A percentile compares a stretch with the other conserved stretches of the same genome.
These are phyloP conservation scores for Dunckerocampus dactyliophorus DNA, from an alignment of 2,113 vertebrate species.

Conservation along the genomic window DNA sequence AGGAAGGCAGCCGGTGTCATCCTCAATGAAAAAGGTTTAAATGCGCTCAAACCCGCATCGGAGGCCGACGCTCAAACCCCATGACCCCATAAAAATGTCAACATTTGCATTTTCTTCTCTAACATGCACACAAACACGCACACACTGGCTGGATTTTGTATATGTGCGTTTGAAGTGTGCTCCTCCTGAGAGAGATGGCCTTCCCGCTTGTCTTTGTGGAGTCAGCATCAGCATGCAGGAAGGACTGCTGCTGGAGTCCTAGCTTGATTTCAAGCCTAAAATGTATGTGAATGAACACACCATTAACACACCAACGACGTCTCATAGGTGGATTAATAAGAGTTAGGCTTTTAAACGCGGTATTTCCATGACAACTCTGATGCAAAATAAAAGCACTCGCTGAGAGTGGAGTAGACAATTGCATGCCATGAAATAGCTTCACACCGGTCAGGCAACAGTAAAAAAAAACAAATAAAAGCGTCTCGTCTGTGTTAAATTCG, in stretches of 20 bases:
- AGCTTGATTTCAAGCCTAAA: not conserved
- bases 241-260: not conserved
- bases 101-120: conserved; percentile 63
- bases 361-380: conserved; percentile 31
- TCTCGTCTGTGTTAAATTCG: conserved; percentile 48
- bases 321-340: not conserved
- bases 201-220: conserved; percentile 18
- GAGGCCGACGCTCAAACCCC: conserved; percentile 24
- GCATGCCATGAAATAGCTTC: conserved; percentile 53
- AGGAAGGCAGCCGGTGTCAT: not conserved
- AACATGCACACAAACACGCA: conserved; percentile 30
- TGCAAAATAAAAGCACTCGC: conserved; percentile 12
- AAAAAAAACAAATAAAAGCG: conserved; percentile 16
- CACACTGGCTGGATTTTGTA: conserved; percentile 36
- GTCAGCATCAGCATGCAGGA: conserved; percentile 17
- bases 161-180: conserved; percentile 47
- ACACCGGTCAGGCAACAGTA: conserved; percentile 18
- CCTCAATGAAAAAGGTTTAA: not conserved
- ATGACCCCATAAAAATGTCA: conserved; percentile 62
- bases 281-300: not conserved
- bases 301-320: not conserved
- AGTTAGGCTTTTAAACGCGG: conserved; percentile 9
- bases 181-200: conserved; percentile 22
- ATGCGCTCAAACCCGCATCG: conserved; percentile 4
- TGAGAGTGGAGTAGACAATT: conserved; percentile 38